phyloP scores from a whole-genome alignment of 2,888 invertebrate genomes.

The Furcula furcula region DNA sequence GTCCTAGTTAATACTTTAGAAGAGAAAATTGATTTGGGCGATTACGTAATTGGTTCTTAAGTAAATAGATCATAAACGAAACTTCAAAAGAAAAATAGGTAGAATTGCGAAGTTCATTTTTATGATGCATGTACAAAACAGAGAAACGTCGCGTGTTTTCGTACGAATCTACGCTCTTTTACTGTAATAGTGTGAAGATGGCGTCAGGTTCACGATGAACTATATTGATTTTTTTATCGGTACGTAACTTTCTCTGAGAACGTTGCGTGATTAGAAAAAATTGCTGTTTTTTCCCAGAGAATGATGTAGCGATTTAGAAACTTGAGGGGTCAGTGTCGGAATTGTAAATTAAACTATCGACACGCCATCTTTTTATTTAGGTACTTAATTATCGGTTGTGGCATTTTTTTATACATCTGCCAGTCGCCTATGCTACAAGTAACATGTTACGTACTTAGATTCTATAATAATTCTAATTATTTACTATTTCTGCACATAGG shows the following conservation, averaged over 20 bases:
- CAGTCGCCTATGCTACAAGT: too few relatives aligned
- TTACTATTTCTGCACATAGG: too few relatives aligned
- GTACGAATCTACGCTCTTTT: background rate
- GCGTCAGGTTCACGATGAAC: constrained; percentile 13
- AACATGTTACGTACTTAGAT: too few relatives aligned
- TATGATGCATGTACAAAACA: too few relatives aligned
- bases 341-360: too few relatives aligned
- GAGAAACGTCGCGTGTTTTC: too few relatives aligned
- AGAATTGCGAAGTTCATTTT: too few relatives aligned
- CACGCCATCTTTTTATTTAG: too few relatives aligned
- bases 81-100: too few relatives aligned
- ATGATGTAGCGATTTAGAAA: constrained; percentile 29
- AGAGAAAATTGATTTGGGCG: background rate
- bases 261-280: constrained; percentile 34
- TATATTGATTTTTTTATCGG: constrained; percentile 40
- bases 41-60: background rate
- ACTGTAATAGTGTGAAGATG: constrained; percentile 9
- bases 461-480: too few relatives aligned
- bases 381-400: too few relatives aligned
- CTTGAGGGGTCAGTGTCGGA: constrained; percentile 15
- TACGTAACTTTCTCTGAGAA: constrained; percentile 29
- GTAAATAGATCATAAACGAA: background rate
- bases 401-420: too few relatives aligned
- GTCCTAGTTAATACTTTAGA: background rate
- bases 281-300: constrained; percentile 34